Base-by-base conservation (phyloP, 2,888 invertebrate species). In the Pandemis cinnamomeana region DNA sequence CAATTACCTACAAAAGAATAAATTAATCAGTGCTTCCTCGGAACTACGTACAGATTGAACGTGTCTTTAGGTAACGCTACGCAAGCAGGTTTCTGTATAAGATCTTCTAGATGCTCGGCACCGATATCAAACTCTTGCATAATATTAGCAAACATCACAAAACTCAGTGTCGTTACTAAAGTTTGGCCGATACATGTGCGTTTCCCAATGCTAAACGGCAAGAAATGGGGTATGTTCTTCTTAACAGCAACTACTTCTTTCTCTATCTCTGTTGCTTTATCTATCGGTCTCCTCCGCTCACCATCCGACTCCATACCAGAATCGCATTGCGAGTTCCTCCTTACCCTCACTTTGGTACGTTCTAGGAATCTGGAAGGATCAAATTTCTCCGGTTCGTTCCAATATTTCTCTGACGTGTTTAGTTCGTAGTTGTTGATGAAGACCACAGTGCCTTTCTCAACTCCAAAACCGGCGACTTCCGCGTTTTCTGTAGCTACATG, bases 131-230 rank as follows among this genome's bases (percentile, higher is more conserved):
- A 98, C 74, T 95, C 94, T 79, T 96, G 96, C 73, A 97, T 89
- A 0, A 98, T 93, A 53, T 96, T 96, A 0, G 97, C 96, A 61
- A 97, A 91, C 86, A 97, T 95, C 0, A 97, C 95, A 81, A 97
- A 97, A 66, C 96, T 95, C 90, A 97, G 97, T 1, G 96, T 96
- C 15, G 96, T 96, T 0, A 98, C 97, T 64, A 98, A 89, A 55
- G 96, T 96, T 82, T 97, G 97, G 0, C 98, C 98, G 74, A 98
- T 97, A 83, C 98, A 98, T 0, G 97, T 97, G n/a, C 98, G 91
- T 83, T 96, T 97, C 7, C 98, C 98, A 61, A 97, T 97, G 83
- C 97, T 97, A 89, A 98, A 98, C 0, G 98, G 98, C 11, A 98
- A 91, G 84, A 98, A 98, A 84, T 97, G 96, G 0, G 97, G 95